These are phyloP conservation scores for Macheiramphus alcinus DNA, from an alignment of 2,113 vertebrate genomes.

Conservation along the genomic window DNA sequence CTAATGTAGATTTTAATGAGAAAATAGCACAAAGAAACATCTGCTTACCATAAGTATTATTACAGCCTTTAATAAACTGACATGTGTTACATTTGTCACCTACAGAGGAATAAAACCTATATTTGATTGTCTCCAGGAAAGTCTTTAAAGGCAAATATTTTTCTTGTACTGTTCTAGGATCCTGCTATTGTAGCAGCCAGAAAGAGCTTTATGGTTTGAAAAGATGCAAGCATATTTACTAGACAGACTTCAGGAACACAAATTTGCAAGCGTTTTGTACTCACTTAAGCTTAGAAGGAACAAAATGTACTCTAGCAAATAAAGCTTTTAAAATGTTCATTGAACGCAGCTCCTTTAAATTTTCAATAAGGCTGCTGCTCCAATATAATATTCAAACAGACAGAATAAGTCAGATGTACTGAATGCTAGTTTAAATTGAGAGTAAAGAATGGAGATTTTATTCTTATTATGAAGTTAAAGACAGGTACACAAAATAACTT, in stretches of 20 bases:
- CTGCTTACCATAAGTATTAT: background rate
- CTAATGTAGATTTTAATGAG: slow-evolving; percentile 3
- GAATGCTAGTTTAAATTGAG: background rate
- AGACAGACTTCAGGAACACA: slow-evolving; percentile 17
- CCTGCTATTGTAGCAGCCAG: slow-evolving; percentile 32
- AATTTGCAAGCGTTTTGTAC: slow-evolving; percentile 54
- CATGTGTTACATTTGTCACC: slow-evolving; percentile 8
- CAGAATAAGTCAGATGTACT: background rate
- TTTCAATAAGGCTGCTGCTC: background rate
- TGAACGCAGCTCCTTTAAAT: background rate
- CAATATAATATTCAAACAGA: background rate
- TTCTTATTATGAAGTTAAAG: background rate
- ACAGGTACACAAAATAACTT: background rate
- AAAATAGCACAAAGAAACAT: background rate
- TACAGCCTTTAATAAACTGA: background rate
- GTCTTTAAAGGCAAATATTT: slow-evolving; percentile 31
- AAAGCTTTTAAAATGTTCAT: slow-evolving; percentile 40
- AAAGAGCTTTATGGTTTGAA: slow-evolving; percentile 16
- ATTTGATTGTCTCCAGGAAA: slow-evolving; percentile 4
- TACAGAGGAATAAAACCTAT: background rate
- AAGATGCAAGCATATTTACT: slow-evolving; percentile 33
- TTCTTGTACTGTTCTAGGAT: background rate
- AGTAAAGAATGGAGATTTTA: background rate
- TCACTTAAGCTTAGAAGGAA: slow-evolving; percentile 28
- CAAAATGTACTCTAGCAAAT: slow-evolving; percentile 20